These are phyloP conservation scores for Trachemys scripta DNA, from an alignment of 2,113 vertebrate genomes.

Conservation along the genomic window DNA sequence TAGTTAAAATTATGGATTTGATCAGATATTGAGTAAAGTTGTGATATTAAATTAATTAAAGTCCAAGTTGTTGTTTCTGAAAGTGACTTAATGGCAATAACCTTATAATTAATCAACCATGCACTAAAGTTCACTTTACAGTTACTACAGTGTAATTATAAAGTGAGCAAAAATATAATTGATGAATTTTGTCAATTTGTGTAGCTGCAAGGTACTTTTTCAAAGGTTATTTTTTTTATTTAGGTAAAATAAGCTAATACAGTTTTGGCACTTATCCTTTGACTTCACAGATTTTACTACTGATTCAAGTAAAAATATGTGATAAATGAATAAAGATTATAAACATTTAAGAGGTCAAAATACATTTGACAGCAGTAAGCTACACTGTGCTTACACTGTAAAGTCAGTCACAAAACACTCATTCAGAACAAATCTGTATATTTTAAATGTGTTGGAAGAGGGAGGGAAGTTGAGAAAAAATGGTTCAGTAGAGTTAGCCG, in stretches of 20 bases:
- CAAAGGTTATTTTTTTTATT: conserved; percentile 87
- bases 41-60: conserved; percentile 54
- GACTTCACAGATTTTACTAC: conserved; percentile 49
- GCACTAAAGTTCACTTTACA: conserved; percentile 79
- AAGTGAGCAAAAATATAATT: conserved; percentile 83
- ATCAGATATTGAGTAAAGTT: not conserved
- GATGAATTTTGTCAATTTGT: conserved; percentile 87
- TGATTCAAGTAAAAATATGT: conserved; percentile 48
- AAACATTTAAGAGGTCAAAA: conserved; percentile 24
- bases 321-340: conserved; percentile 47
- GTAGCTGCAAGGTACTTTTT: conserved; percentile 87
- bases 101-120: conserved; percentile 85
- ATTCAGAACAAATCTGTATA: not conserved
- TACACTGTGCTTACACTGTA: not conserved
- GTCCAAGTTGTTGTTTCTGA: conserved; percentile 45
- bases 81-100: conserved; percentile 74
- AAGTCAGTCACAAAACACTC: not conserved
- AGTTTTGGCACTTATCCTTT: conserved; percentile 74
- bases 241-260: conserved; percentile 83
- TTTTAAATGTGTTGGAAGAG: not conserved
- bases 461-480: not conserved
- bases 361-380: not conserved
- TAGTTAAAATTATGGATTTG: conserved; percentile 8
- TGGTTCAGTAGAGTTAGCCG: not conserved
- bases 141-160: conserved; percentile 83